phyloP scores from a whole-genome alignment of 2,797 vertebrate genomes.

The Leptoclinus maculatus region DNA sequence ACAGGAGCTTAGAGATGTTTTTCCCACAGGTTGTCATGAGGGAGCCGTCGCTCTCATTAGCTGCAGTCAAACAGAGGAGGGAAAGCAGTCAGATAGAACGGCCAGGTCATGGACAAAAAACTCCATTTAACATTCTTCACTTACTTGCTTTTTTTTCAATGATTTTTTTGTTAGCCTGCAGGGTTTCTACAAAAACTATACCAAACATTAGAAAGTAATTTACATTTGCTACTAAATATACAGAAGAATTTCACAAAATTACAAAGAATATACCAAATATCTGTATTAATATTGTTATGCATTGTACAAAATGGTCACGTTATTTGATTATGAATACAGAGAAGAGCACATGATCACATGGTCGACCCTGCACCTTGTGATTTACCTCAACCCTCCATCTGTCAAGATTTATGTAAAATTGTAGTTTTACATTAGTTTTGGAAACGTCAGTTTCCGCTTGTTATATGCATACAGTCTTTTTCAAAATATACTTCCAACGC shows the following conservation, averaged over 20 bases:
- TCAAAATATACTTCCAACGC: too few relatives aligned
- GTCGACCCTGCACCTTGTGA: too few relatives aligned
- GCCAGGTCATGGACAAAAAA: slow-evolving; percentile 34
- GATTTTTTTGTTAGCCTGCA: not conserved
- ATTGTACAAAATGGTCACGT: not conserved
- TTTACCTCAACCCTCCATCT: too few relatives aligned
- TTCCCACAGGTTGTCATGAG: slow-evolving; percentile 65
- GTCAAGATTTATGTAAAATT: too few relatives aligned
- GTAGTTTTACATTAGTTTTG: too few relatives aligned
- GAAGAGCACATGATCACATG: too few relatives aligned
- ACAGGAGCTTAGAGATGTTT: slow-evolving; percentile 57
- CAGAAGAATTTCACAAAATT: not conserved
- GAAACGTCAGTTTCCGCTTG: too few relatives aligned
- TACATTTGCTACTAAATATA: not conserved
- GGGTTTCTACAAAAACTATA: not conserved
- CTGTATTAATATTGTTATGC: not conserved
- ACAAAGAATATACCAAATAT: not conserved
- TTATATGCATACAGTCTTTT: too few relatives aligned
- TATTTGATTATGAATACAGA: too few relatives aligned
- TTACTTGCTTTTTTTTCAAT: not conserved
- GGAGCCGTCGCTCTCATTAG: slow-evolving; percentile 63
- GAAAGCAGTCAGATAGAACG: slow-evolving; percentile 54
- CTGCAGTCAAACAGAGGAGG: slow-evolving; percentile 41
- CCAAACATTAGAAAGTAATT: not conserved
- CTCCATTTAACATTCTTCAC: slow-evolving; percentile 39